A percentile compares a stretch with the other conserved stretches of the same genome.
These are phyloP conservation scores for Synergus umbraculus DNA, from an alignment of 2,888 invertebrate species.

Conservation along the genomic window DNA sequence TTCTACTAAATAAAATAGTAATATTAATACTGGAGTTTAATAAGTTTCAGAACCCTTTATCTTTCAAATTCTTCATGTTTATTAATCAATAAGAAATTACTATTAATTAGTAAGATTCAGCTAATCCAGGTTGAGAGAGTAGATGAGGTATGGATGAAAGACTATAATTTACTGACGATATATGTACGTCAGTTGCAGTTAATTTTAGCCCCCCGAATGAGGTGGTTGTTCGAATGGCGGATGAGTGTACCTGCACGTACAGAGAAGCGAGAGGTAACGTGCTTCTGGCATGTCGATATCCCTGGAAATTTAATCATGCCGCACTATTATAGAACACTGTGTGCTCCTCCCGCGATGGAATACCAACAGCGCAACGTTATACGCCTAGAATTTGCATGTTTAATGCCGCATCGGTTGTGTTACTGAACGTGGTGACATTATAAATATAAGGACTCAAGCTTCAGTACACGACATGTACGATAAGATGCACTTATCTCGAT, in stretches of 20 bases:
- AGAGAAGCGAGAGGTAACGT: slow-evolving; percentile 62
- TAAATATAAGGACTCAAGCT: slow-evolving; percentile 53
- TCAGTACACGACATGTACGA: slow-evolving; percentile 50
- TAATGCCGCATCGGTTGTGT: slow-evolving; percentile 68
- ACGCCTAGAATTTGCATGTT: slow-evolving; percentile 70
- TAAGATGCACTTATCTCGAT: slow-evolving; percentile 30
- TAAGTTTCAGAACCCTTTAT: too few relatives aligned
- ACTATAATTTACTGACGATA: slow-evolving; percentile 1
- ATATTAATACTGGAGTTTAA: too few relatives aligned
- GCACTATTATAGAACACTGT: slow-evolving; percentile 61
- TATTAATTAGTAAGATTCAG: too few relatives aligned
- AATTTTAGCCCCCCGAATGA: slow-evolving; percentile 58
- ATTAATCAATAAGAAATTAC: too few relatives aligned
- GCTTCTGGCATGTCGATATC: slow-evolving; percentile 71
- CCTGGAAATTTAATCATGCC: slow-evolving; percentile 71
- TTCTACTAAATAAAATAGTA: too few relatives aligned
- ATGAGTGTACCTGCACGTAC: slow-evolving; percentile 58
- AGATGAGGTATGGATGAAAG: slow-evolving; percentile 13
- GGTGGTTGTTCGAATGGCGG: slow-evolving; percentile 53
- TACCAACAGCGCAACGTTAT: slow-evolving; percentile 63
- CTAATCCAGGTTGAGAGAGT: not conserved
- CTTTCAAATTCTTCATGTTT: too few relatives aligned
- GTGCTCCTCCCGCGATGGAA: slow-evolving; percentile 61
- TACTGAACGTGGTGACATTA: slow-evolving; percentile 61
- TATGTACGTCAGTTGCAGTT: slow-evolving; percentile 55